Evolutionary conservation across 1,140 invertebrate genomes (phyloP), one percentile per base, ranked within the genome.

Genomic region (Tetraneura akinire): DNA sequence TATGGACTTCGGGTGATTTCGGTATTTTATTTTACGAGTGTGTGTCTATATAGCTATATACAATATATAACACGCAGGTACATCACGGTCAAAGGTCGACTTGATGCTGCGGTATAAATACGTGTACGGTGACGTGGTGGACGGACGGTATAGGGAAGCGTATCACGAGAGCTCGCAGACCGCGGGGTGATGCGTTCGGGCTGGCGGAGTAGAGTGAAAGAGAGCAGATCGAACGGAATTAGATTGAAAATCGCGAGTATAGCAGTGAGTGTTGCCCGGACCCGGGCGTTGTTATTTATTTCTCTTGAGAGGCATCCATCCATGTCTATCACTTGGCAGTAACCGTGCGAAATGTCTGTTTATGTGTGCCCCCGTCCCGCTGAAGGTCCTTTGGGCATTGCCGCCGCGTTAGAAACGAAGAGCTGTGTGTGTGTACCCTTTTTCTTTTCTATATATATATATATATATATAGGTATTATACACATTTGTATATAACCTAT

Each of bases 311-410:
- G 53, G 53, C 74, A 78, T 60, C 55, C 74, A 47, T 78, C 74
- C 74, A 78, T 18, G 74, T 78, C 74, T 78, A 78, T 78, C 74
- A 78, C 55, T 78, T 55, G 53, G 53, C 49, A 55, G 49, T 42
- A 62, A 55, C 74, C 53, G 71, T 47, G 53, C 68, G 66, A 68
- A 68, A 68, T 68, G 66, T 68, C 66, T 68, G 66, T 68, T 68
- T 68, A 68, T 47, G 66, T 68, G 66, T 37, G 21, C 66, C 37
- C 64, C n/a, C n/a, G n/a, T n/a, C n/a, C 26, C 42, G 66, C 21
- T 3, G 3, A 18, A 55, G 16, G 70, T 73, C 70, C 70, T 73
- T 32, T 11, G 70, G 70, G 70, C 29, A 73, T 53, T 73, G 11
- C 18, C 29, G 1, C 62, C 8, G 0, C 1, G n/a, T n/a, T n/a